phyloP scores from a whole-genome alignment of 1,140 invertebrate genomes.

The Himalopsyche phryganea region DNA sequence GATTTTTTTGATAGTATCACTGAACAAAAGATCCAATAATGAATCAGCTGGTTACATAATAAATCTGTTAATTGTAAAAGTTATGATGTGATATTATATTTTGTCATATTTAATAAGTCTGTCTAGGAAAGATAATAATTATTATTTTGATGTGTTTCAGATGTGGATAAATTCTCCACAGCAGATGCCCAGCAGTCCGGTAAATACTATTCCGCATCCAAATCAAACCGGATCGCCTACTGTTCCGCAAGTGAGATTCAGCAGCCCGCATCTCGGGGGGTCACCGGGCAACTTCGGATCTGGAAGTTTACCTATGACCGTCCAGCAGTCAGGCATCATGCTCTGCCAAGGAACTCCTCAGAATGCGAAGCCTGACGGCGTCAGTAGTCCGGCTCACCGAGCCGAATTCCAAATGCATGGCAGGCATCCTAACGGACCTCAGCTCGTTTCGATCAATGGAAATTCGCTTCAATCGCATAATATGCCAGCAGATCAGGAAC shows the following conservation, averaged over 20 bases:
- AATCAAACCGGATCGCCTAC: slow-evolving; percentile 18
- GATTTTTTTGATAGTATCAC: too few relatives aligned
- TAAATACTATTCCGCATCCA: slow-evolving; percentile 11
- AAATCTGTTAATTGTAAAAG: too few relatives aligned
- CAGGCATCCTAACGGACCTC: slow-evolving; percentile 18
- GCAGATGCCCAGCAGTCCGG: slow-evolving; percentile 7
- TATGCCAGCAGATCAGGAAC: slow-evolving; percentile 11
- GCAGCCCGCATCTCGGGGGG: slow-evolving; percentile 10
- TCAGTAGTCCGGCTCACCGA: not conserved
- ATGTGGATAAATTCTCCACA: slow-evolving; percentile 28
- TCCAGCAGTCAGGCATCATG: slow-evolving; percentile 2
- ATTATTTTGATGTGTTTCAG: slow-evolving; percentile 14
- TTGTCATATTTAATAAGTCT: too few relatives aligned
- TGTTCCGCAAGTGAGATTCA: slow-evolving; percentile 21
- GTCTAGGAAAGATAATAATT: too few relatives aligned
- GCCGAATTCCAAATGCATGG: slow-evolving; percentile 15
- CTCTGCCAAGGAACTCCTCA: slow-evolving; percentile 11
- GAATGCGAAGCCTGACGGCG: slow-evolving; percentile 4
- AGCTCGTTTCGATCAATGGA: slow-evolving; percentile 26
- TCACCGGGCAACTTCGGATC: slow-evolving; percentile 13
- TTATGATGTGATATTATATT: too few relatives aligned
- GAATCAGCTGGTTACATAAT: too few relatives aligned
- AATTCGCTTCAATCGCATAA: slow-evolving; percentile 7
- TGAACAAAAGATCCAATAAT: too few relatives aligned
- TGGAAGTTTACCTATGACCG: slow-evolving; percentile 16